Conservation (phyloP, 2,888 invertebrate species). For the Acutogordius australiensis region DNA sequence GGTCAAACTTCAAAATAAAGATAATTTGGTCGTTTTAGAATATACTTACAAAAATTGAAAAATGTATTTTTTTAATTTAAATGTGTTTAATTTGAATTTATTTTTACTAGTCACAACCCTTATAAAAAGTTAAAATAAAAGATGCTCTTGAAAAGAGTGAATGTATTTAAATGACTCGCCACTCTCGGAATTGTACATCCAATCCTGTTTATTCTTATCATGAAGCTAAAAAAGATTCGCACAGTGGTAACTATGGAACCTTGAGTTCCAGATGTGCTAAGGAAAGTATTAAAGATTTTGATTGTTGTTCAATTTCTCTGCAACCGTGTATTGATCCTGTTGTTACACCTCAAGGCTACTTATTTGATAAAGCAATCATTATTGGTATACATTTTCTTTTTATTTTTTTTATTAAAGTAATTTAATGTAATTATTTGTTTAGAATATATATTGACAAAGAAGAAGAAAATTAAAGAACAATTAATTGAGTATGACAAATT, state of each 20-base stretch:
- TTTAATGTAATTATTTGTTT: background rate
- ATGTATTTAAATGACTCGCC: slow-evolving; percentile 45
- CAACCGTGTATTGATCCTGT: slow-evolving; percentile 83
- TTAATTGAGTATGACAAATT: slow-evolving; percentile 53
- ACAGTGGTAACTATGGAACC: slow-evolving; percentile 40
- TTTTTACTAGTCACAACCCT: too few species aligned
- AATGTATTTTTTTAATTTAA: too few species aligned
- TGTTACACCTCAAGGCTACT: slow-evolving; percentile 56
- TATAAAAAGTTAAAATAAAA: too few species aligned
- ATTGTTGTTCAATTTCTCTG: slow-evolving; percentile 76
- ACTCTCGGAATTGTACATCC: slow-evolving; percentile 88
- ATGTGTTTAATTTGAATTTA: too few species aligned
- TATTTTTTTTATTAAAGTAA: background rate
- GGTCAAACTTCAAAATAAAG: too few species aligned
- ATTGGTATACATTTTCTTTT: slow-evolving; percentile 23
- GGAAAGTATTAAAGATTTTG: slow-evolving; percentile 75
- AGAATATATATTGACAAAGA: slow-evolving; percentile 70
- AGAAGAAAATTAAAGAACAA: slow-evolving; percentile 56
- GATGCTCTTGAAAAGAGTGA: too few species aligned
- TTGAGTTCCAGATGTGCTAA: slow-evolving; percentile 44
- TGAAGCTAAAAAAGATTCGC: slow-evolving; percentile 60
- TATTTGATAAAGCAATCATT: slow-evolving; percentile 88
- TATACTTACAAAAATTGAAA: too few species aligned
- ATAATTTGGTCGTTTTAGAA: too few species aligned
- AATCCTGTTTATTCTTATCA: slow-evolving; percentile 92